Evolutionary conservation across 2,888 invertebrate genomes (phyloP), one percentile per base, ranked within the genome.

Genomic region (Erebia aethiops): DNA sequence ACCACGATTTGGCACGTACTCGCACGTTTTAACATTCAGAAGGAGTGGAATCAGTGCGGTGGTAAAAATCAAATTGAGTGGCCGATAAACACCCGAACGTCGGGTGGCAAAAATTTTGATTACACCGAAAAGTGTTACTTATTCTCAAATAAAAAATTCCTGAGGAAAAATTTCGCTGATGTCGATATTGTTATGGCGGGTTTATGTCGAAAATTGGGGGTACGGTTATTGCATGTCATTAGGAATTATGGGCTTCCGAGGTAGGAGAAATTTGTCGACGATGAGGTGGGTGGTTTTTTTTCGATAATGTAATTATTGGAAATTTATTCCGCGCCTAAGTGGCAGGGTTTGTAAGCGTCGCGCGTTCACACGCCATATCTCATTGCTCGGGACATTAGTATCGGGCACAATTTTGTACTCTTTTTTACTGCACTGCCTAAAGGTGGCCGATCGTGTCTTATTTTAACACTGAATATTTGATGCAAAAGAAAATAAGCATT

Each of bases 211-310:
- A 92, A 92, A 93, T 92, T 93, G 92, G 92, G 92, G 93, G 92
- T 91, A 92, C 92, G 90, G 89, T 93, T 93, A 93, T 93, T 93
- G 92, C 92, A 93, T 92, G 92, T 93, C 93, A 93, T 93, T 93
- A 93, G 93, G 92, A 93, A 92, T 93, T 93, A 93, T 92, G 93
- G 91, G 92, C 92, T 92, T 88, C 86, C 83, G 87, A 87, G 89
- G 90, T 86, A 84, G 84, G 86, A 86, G 86, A 86, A 91, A 91
- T 84, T 89, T 87, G 84, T 82, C 78, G 82, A 81, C 81, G 86
- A 84, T 85, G 87, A 87, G 88, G 82, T 82, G 86, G 83, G 84
- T 82, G 83, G 79, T 81, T 79, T 85, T 87, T 87, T 88, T 81
- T 84, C 88, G 89, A 91, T 93, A 92, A 92, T 91, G 87, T 92